Percentiles rank a stretch among this genome's conserved stretches.
Conservation (phyloP, 2,113 vertebrate species). For the Toxotes chatareus region DNA sequence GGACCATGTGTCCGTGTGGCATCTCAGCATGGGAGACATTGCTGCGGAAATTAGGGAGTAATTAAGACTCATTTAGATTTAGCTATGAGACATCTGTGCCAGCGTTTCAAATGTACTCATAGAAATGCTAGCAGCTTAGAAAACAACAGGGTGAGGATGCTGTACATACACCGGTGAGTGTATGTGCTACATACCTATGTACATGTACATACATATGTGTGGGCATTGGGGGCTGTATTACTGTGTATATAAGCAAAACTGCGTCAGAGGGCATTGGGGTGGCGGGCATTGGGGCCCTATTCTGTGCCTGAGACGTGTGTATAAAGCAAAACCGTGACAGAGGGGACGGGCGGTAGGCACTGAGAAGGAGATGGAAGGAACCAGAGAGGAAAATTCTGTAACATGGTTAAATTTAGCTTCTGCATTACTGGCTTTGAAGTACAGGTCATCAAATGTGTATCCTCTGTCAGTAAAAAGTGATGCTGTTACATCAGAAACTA, state of each 20-base stretch:
- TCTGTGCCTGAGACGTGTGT: no score
- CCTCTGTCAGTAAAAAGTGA: constrained; percentile 19
- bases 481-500: constrained; percentile 4
- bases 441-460: background rate
- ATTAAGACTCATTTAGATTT: background rate
- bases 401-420: background rate
- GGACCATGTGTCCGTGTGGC: background rate
- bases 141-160: background rate
- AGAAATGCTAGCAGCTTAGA: background rate
- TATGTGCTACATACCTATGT: no score
- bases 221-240: no score
- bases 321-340: no score
- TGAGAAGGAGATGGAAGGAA: background rate
- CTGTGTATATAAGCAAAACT: no score
- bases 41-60: background rate
- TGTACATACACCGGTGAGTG: background rate
- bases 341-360: no score
- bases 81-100: background rate
- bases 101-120: background rate
- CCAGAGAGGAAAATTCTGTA: constrained; percentile 4
- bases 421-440: constrained; percentile 26
- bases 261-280: no score
- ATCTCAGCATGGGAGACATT: background rate
- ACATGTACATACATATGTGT: no score
- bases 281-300: no score